Percentiles rank a stretch among this genome's conserved stretches.
Conservation (phyloP, 2,113 vertebrate species). For the Upupa epops region DNA sequence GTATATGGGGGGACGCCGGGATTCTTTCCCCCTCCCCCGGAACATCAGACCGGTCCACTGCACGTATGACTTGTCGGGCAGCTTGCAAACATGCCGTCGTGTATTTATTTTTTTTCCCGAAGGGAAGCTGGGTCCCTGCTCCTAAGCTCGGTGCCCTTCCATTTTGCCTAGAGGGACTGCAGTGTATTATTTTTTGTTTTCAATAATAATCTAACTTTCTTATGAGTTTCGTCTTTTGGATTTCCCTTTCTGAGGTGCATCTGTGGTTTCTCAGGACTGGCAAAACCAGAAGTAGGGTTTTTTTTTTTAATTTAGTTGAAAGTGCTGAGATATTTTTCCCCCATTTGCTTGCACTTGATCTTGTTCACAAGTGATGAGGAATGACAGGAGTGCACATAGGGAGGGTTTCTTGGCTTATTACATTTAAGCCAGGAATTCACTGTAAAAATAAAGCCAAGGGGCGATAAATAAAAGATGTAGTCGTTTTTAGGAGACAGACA, state of each 20-base stretch:
- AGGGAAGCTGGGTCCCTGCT: slow-evolving; percentile 54
- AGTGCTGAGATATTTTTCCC: slow-evolving; percentile 20
- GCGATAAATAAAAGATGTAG: slow-evolving; percentile 97
- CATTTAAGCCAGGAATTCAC: slow-evolving; percentile 93
- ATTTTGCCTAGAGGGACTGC: slow-evolving; percentile 36
- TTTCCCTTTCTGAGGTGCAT: slow-evolving; percentile 23
- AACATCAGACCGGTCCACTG: slow-evolving; percentile 29
- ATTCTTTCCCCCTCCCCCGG: background rate
- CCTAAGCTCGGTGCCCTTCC: slow-evolving; percentile 54
- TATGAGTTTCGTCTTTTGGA: background rate
- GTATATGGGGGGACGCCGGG: background rate
- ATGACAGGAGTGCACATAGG: slow-evolving; percentile 91
- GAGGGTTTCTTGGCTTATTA: slow-evolving; percentile 95
- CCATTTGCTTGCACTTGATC: slow-evolving; percentile 75
- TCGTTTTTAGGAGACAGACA: slow-evolving; percentile 85
- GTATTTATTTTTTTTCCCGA: slow-evolving; percentile 48
- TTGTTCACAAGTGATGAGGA: slow-evolving; percentile 87
- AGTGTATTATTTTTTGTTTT: background rate
- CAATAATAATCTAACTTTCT: slow-evolving; percentile 48
- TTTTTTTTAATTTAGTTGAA: slow-evolving; percentile 73
- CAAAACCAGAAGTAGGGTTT: slow-evolving; percentile 62
- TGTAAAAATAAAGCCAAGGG: slow-evolving; percentile 93
- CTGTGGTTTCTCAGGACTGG: slow-evolving; percentile 48
- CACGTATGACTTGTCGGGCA: slow-evolving; percentile 80
- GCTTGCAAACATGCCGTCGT: slow-evolving; percentile 77